Evolutionary conservation across 2,797 vertebrate genomes (phyloP).

Genomic region (Novumbra hubbsi): DNA sequence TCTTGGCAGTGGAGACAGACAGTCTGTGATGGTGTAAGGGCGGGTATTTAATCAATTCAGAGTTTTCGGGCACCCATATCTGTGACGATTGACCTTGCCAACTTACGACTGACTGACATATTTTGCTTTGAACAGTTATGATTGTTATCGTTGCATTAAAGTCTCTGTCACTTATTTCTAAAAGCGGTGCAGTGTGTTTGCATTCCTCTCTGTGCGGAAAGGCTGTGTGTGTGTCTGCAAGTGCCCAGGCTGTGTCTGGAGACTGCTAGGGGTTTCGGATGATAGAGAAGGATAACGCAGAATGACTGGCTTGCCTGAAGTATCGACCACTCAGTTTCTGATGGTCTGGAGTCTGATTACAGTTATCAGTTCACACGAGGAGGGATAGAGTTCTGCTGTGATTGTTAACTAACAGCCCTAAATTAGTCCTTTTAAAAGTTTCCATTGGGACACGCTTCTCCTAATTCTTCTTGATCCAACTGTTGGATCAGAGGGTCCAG

Average conservation of each 20-base stretch:
- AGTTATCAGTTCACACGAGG: background rate
- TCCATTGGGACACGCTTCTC: background rate
- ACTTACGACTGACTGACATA: slow-evolving; percentile 21
- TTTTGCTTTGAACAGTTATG: slow-evolving; percentile 36
- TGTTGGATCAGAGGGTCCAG: slow-evolving; percentile 6
- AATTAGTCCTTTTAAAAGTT: no score
- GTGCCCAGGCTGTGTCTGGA: slow-evolving; percentile 51
- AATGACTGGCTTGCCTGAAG: background rate
- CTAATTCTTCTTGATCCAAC: background rate
- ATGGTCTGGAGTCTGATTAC: background rate
- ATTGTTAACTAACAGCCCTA: background rate
- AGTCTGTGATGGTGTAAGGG: slow-evolving; percentile 29
- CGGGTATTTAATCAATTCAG: slow-evolving; percentile 10
- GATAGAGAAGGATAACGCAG: background rate
- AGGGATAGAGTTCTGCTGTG: no score
- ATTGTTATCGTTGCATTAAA: slow-evolving; percentile 46
- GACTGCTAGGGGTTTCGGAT: slow-evolving; percentile 24
- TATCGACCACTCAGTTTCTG: background rate
- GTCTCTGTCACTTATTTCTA: slow-evolving; percentile 44
- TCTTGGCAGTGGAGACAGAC: slow-evolving; percentile 12
- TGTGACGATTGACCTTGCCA: slow-evolving; percentile 42
- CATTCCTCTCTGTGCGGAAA: slow-evolving; percentile 52
- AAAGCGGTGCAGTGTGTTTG: slow-evolving; percentile 34
- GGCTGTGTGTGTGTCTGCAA: slow-evolving; percentile 33
- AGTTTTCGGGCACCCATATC: slow-evolving; percentile 39